A percentile compares a stretch with the other conserved stretches of the same genome.
phyloP scores from a whole-genome alignment of 2,797 vertebrate species.

The Cossypha polioptera region DNA sequence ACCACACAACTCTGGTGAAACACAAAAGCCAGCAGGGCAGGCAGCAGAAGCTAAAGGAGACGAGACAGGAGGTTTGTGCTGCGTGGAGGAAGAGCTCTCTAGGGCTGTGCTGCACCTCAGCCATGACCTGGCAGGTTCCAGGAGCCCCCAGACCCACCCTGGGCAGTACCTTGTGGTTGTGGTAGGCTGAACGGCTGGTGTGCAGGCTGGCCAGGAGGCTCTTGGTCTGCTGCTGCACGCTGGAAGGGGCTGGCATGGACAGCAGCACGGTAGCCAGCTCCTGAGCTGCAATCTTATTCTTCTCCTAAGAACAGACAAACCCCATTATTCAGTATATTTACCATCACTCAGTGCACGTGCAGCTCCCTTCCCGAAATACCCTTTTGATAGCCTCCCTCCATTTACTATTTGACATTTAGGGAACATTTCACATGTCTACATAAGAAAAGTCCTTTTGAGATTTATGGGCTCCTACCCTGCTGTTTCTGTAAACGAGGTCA shows the following conservation, averaged over 20 bases:
- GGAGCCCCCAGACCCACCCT: background rate
- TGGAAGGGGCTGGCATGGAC: constrained; percentile 93
- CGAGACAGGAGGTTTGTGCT: background rate
- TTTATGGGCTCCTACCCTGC: constrained; percentile 22
- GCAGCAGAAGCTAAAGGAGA: background rate
- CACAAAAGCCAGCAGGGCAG: background rate
- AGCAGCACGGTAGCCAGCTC: constrained; percentile 93
- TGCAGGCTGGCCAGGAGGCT: constrained; percentile 96
- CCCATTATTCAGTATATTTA: background rate
- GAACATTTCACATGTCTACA: background rate
- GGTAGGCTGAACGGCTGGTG: constrained; percentile 94
- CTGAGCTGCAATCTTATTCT: constrained; percentile 90
- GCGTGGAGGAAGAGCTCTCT: background rate
- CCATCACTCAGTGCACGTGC: background rate
- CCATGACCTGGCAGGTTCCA: background rate
- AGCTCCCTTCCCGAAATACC: background rate
- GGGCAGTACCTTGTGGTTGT: constrained; percentile 93
- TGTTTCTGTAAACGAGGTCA: constrained; percentile 56
- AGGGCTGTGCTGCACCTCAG: background rate
- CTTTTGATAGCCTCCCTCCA: background rate
- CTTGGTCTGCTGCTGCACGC: constrained; percentile 97
- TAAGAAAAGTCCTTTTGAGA: background rate
- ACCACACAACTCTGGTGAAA: background rate
- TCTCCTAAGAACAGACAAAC: constrained; percentile 82
- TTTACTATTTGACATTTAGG: background rate